These are phyloP conservation scores for Sceloporus tristichus DNA, from an alignment of 2,113 vertebrate species.

Conservation along the genomic window DNA sequence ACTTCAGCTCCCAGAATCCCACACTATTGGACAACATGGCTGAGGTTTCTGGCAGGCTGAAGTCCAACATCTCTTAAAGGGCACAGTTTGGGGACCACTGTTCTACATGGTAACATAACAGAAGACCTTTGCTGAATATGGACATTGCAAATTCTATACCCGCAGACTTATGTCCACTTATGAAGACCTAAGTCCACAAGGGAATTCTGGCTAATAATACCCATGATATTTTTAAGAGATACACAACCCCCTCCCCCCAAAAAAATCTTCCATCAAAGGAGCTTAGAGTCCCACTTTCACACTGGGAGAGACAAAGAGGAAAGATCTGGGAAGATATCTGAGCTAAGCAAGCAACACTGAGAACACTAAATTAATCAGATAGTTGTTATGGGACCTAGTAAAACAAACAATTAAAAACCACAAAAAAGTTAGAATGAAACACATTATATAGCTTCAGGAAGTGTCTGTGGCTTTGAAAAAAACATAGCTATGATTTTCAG, in stretches of 20 bases:
- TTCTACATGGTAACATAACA: no score
- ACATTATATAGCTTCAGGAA: not conserved
- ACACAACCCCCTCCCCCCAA: no score
- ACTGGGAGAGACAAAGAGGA: not conserved
- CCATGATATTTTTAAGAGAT: no score
- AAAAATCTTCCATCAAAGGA: not conserved
- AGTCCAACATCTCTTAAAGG: no score
- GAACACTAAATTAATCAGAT: not conserved
- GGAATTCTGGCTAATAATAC: no score
- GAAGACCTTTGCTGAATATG: no score
- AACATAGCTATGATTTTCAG: not conserved
- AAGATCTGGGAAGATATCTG: not conserved
- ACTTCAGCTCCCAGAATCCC: no score
- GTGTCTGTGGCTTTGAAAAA: not conserved
- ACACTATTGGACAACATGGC: no score
- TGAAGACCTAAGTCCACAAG: no score
- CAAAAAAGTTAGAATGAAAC: not conserved
- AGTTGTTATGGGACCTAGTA: not conserved
- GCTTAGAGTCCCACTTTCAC: not conserved
- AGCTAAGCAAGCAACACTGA: not conserved
- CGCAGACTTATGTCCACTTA: no score
- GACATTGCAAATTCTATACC: not conserved
- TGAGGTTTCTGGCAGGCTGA: no score
- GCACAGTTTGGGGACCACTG: no score
- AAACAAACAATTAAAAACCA: conserved; percentile 10